Conservation (phyloP, 2,888 invertebrate genomes). For the Tiphia femorata region DNA sequence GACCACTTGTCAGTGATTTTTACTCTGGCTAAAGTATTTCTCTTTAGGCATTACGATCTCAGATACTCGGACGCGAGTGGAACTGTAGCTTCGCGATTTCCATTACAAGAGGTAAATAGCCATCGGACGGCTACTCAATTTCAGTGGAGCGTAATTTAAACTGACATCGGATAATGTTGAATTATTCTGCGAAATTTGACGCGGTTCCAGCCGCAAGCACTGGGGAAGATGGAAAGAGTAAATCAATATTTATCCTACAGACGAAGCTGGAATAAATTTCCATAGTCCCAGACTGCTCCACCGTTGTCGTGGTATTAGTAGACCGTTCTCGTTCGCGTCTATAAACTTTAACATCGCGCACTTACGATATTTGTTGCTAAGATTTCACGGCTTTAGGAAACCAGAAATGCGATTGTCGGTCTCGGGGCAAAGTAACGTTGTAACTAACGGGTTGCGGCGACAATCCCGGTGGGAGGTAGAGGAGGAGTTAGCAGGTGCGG, state of each 20-base stretch:
- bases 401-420: too few species aligned
- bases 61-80: too few species aligned
- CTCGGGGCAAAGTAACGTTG: too few species aligned
- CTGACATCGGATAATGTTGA: slow-evolving; percentile 1
- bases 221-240: not conserved
- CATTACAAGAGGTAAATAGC: not conserved
- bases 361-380: too few species aligned
- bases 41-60: too few species aligned
- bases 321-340: not conserved
- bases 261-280: not conserved
- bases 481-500: slow-evolving; percentile 13
- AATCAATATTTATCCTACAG: slow-evolving; percentile 1
- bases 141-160: not conserved
- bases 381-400: too few species aligned
- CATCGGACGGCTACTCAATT: not conserved
- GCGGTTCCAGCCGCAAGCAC: not conserved
- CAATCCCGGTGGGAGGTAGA: slow-evolving; percentile 1
- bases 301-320: not conserved
- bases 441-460: too few species aligned
- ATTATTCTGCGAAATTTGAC: not conserved
- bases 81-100: not conserved
- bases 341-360: not conserved
- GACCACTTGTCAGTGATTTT: too few species aligned
- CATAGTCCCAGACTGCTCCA: not conserved
- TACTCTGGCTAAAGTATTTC: too few species aligned